Evolutionary conservation across 2,797 vertebrate genomes (phyloP), one percentile per base, ranked within the genome.

Genomic region (Neosilurus hyrtlii): DNA sequence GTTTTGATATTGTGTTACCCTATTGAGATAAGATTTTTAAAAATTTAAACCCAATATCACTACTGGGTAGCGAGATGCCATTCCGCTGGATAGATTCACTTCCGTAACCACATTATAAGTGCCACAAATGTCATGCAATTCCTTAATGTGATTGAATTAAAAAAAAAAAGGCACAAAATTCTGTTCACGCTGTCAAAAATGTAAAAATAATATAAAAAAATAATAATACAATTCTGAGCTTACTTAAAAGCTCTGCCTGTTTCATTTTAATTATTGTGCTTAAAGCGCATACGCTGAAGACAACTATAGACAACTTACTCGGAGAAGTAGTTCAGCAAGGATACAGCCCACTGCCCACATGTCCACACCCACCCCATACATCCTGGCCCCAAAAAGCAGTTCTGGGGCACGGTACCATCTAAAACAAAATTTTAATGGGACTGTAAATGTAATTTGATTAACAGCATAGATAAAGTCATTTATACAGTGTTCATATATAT

Each of bases 341-440:
- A 99, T 99, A 90, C 97, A 99, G 80, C 98, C 97, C 74, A 99
- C 96, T 84, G 98, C 97, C 98, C 98, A 99, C 97, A 98, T 98
- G 90, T 99, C 97, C 2, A 99, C 97, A 52, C 97, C 97, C 26
- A 99, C 97, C 37, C 97, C 96, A 26, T 99, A 99, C 96, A 99
- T 99, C 91, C 95, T 96, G 85, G 97, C 95, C 82, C 98, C 98
- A 90, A 99, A 99, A 35, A 99, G 87, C 22, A 99, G 94, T 90
- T 99, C 98, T 54, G 98, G 98, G 9, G 97, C 94, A 81, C 97
- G 95, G 89, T 99, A 99, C 98, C 98, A 99, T 86, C 97, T 99
- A 82, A 86, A 86, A 89, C 86, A 86, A 35, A 11, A 15, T 30
- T 30, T 56, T 3, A 10, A 57, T 9, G 7, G 14, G 35, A 61